A percentile compares a stretch with the other conserved stretches of the same genome.
phyloP scores from a whole-genome alignment of 2,888 invertebrate genomes.

The Mycalesis mineus region DNA sequence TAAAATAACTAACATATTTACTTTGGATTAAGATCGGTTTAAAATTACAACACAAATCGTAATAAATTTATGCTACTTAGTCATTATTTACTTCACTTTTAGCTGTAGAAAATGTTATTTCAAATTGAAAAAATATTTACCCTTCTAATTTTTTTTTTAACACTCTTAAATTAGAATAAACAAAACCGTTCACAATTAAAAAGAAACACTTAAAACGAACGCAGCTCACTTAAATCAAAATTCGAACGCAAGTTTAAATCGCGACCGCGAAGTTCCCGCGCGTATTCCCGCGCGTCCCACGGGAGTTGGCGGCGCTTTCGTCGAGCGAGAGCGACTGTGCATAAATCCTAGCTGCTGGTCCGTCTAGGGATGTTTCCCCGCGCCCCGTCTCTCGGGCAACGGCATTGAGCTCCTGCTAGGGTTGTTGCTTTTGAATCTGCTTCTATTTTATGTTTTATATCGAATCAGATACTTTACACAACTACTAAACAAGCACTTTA shows the following conservation, averaged over 20 bases:
- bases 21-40: too few species aligned
- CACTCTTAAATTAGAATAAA: too few species aligned
- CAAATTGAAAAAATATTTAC: too few species aligned
- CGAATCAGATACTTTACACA: too few species aligned
- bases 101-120: too few species aligned
- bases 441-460: not conserved
- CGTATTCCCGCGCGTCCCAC: conserved; percentile 35
- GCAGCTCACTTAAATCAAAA: conserved; percentile 9
- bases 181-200: not conserved
- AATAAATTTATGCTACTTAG: too few species aligned
- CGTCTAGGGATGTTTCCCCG: conserved; percentile 37
- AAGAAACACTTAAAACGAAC: not conserved
- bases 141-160: too few species aligned
- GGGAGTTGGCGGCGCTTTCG: conserved; percentile 35
- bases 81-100: too few species aligned
- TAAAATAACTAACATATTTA: too few species aligned
- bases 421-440: not conserved
- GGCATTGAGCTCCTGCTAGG: conserved; percentile 42
- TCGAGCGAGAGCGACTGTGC: conserved; percentile 45
- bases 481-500: too few species aligned
- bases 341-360: conserved; percentile 40
- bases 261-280: conserved; percentile 33
- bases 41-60: too few species aligned
- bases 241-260: conserved; percentile 15
- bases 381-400: conserved; percentile 53